phyloP scores from a whole-genome alignment of 2,797 vertebrate species.

The Anabas testudineus region DNA sequence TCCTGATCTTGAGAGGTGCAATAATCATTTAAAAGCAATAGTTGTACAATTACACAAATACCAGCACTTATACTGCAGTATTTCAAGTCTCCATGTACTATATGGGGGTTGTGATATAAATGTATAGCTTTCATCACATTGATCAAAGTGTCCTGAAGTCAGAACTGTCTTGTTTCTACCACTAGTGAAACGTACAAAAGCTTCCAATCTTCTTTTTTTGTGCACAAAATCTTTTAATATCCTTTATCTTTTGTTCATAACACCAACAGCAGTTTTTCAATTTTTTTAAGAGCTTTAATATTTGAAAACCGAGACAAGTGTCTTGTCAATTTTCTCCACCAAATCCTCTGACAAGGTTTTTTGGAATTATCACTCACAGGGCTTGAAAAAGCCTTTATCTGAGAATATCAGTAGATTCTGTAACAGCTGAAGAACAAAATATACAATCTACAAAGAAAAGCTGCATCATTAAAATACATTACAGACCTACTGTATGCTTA shows the following conservation, averaged over 20 bases:
- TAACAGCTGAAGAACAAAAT: neutral
- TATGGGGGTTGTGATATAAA: neutral
- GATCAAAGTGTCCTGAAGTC: neutral
- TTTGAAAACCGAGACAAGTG: constrained; percentile 37
- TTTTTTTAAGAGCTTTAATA: constrained; percentile 34
- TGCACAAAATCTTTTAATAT: neutral
- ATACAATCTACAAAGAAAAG: neutral
- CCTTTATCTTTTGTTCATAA: constrained; percentile 7
- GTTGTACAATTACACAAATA: constrained; percentile 30
- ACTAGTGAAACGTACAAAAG: neutral
- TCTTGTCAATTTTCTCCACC: constrained; percentile 16
- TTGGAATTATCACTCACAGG: neutral
- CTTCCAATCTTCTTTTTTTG: neutral
- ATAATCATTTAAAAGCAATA: constrained; percentile 24
- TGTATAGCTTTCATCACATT: constrained; percentile 8
- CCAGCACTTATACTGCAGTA: constrained; percentile 19
- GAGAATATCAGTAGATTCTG: neutral
- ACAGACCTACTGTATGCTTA: neutral
- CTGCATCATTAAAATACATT: neutral
- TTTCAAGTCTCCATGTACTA: constrained; percentile 20
- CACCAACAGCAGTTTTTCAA: constrained; percentile 17
- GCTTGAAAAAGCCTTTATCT: neutral
- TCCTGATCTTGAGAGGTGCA: constrained; percentile 14
- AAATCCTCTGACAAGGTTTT: neutral
- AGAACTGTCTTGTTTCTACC: neutral